Base-by-base conservation (phyloP, 2,797 vertebrate species). In the Sebastes matsubarae region DNA sequence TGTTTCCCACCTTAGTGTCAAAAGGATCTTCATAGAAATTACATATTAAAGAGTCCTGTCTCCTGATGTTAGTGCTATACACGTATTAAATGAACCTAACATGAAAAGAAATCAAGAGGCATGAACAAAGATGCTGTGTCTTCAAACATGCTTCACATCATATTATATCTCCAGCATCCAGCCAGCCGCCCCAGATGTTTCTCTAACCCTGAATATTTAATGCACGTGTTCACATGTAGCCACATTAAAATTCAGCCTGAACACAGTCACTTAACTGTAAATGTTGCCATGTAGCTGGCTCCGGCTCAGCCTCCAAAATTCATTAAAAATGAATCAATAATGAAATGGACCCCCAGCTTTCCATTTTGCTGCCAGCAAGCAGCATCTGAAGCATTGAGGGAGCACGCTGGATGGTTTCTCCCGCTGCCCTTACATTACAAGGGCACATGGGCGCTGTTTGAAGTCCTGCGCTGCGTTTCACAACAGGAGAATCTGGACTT, bases 271-370 rank as follows among this genome's bases (percentile, higher is more conserved):
- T 93, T 93, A 86, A 87, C 74, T 82, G 83, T 91, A 93, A 88
- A 88, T 75, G 89, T 86, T 84, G 88, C 79, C 65, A 68, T 91
- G 89, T 94, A 91, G 88, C 90, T 79, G 68, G 85, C 79, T 78
- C 72, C 68, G 34, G 87, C 92, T 92, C 92, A 63, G 81, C 80
- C 87, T 90, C 88, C 80, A 46, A 46, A 66, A 66, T 66, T 46
- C 89, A 94, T 95, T 91, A 94, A 95, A 95, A 90, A 94, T 94
- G 76, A 92, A 94, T 93, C 90, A 54, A 82, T 94, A 90, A 92
- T 89, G 92, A 93, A 93, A 93, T 78, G 63, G 87, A 94, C 72
- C 80, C 89, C 85, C 69, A 77, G 78, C 63, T 85, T 79, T 79
- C 73, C 68, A 32, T 82, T 88, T 87, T 85, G 73, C 88, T 84